Evolutionary conservation across 2,888 invertebrate genomes (phyloP), one percentile per base, ranked within the genome.

Genomic region (Eudemis profundana): DNA sequence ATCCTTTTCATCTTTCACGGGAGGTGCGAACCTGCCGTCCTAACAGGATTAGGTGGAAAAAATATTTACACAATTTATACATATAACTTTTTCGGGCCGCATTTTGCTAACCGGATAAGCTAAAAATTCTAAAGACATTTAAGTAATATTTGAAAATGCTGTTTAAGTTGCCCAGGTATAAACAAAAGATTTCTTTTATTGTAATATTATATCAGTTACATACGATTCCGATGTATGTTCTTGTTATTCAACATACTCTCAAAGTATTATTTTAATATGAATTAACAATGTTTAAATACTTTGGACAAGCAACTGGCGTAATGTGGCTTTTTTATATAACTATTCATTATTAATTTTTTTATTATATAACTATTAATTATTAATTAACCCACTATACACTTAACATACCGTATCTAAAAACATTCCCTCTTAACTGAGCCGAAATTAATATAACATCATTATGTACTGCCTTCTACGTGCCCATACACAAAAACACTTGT

Each of bases 11-110:
- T 59, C 44, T 51, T 50, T 40, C 17, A 33, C 15, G 47, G 8
- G 38, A 42, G 56, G 29, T 19, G 40, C 42, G 15, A 14, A 10
- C 21, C 63, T 38, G 33, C 67, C 50, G 38, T 19, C 23, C 44
- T 68, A 68, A 68, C 56, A 15, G 50, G 56, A 68, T 67, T 67
- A 65, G 33, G 21, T 8, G 49, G 44, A 50, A 44, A 59, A 57
- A 61, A 68, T 68, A 68, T 68, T 68, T 61, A 61, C 65, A 46
- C 49, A 68, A 65, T 49, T 60, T 53, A 36, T 17, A 61, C 21
- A 49, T 50, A 40, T 47, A 27, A 57, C 29, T 49, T 54, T 63
- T 54, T 54, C 14, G 40, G 15, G 21, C 14, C 23, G 10, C 15
- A 46, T 47, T 57, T 54, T 49, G 21, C 7, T 46, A 33, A 33